Evolutionary conservation across 2,888 invertebrate genomes (phyloP).

Genomic region (Anaspis maculata): DNA sequence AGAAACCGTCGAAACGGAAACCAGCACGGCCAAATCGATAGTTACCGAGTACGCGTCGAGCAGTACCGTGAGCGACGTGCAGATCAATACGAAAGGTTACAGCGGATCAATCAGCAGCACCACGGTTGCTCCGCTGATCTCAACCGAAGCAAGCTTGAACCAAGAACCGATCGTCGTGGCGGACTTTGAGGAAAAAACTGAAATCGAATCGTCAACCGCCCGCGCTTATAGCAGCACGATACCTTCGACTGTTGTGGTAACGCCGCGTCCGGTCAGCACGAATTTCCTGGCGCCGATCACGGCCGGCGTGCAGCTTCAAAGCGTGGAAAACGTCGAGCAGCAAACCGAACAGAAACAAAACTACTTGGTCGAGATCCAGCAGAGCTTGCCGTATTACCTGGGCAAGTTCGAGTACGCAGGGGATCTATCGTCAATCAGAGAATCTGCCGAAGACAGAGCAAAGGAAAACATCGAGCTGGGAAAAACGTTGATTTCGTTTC

Average conservation of each 20-base stretch:
- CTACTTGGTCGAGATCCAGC: slow-evolving; percentile 54
- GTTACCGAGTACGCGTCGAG: slow-evolving; percentile 18
- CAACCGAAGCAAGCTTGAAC: slow-evolving; percentile 23
- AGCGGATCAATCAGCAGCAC: slow-evolving; percentile 17
- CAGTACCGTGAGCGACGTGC: slow-evolving; percentile 6
- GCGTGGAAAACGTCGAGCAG: slow-evolving; percentile 36
- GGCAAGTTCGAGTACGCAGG: slow-evolving; percentile 42
- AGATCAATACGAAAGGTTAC: slow-evolving; percentile 10
- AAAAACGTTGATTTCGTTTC: slow-evolving; percentile 34
- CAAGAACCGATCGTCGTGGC: slow-evolving; percentile 39
- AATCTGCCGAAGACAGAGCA: slow-evolving; percentile 31
- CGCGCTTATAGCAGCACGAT: slow-evolving; percentile 18
- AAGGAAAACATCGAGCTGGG: slow-evolving; percentile 42
- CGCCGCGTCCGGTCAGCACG: slow-evolving; percentile 48
- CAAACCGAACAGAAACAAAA: slow-evolving; percentile 24
- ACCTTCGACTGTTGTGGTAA: slow-evolving; percentile 41
- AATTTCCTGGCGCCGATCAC: slow-evolving; percentile 54
- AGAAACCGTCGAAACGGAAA: slow-evolving; percentile 13
- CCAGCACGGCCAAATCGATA: slow-evolving; percentile 20
- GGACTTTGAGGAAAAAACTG: slow-evolving; percentile 29
- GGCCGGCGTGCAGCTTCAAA: slow-evolving; percentile 49
- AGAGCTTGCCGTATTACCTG: slow-evolving; percentile 51
- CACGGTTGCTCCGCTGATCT: slow-evolving; percentile 6
- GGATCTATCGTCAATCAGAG: slow-evolving; percentile 33
- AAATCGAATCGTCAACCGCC: slow-evolving; percentile 21